These are phyloP conservation scores for Synergus gifuensis DNA, from an alignment of 2,888 invertebrate genomes.

Conservation along the genomic window DNA sequence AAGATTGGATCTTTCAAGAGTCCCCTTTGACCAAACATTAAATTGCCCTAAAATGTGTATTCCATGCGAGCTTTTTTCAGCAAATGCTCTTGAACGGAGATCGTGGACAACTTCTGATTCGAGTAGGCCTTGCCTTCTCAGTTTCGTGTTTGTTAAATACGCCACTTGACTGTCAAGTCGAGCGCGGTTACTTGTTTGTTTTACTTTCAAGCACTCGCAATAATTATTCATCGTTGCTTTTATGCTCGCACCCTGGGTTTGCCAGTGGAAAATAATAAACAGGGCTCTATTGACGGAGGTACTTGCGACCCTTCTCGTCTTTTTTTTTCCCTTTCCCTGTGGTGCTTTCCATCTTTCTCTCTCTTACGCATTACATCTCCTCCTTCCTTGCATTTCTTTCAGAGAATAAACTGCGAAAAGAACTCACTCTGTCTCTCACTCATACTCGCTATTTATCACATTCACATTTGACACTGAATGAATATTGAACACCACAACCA, in stretches of 20 bases:
- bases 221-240: slow-evolving; percentile 74
- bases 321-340: slow-evolving; percentile 47
- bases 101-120: slow-evolving; percentile 40
- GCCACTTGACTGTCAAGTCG: slow-evolving; percentile 72
- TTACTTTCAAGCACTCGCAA: slow-evolving; percentile 70
- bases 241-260: slow-evolving; percentile 58
- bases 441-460: slow-evolving; percentile 60
- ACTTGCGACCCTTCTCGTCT: slow-evolving; percentile 56
- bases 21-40: slow-evolving; percentile 39
- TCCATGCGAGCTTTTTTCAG: slow-evolving; percentile 21
- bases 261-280: slow-evolving; percentile 65
- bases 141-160: slow-evolving; percentile 68
- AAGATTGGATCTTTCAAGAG: slow-evolving; percentile 2
- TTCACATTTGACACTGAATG: slow-evolving; percentile 57
- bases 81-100: slow-evolving; percentile 32
- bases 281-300: slow-evolving; percentile 65
- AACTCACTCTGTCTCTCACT: slow-evolving; percentile 60
- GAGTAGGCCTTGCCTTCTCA: slow-evolving; percentile 25
- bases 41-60: slow-evolving; percentile 16
- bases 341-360: slow-evolving; percentile 48
- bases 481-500: slow-evolving; percentile 48
- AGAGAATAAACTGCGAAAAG: slow-evolving; percentile 71
- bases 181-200: slow-evolving; percentile 73
- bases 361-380: slow-evolving; percentile 18
- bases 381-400: slow-evolving; percentile 48